Evolutionary conservation across 2,113 vertebrate species (phyloP), one percentile per base, ranked within the genome.

Genomic region (Tyrannus savana): DNA sequence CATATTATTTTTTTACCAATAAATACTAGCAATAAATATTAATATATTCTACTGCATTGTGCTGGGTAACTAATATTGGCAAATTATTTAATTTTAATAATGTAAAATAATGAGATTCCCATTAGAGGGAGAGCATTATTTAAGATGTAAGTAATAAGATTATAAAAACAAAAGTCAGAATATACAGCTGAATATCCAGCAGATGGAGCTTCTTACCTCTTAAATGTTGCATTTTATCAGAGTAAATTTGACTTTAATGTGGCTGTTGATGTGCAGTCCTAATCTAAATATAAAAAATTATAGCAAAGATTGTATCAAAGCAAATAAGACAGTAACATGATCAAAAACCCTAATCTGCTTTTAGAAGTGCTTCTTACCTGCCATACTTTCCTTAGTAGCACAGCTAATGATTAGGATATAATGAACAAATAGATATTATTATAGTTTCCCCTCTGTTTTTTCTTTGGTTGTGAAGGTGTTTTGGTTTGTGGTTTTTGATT

Each of bases 171-270:
- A 79, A 55, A 14, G 15, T 84, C 15, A 41, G 53, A 52, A 33
- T 49, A 50, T 66, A 25, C 47, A 69, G 69, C 55, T 73, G 49
- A 90, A 82, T 67, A 78, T 82, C 98, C 98, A 98, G 97, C 92
- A 98, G 98, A 95, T 98, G 98, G 98, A 97, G 50, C 73, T 79
- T 90, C 44, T 93, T 58, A 55, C 84, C 93, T 96, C 94, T 97
- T 60, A 96, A 97, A 98, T 90, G 52, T 33, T 90, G 66, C 3
- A 2, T 11, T 25, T 53, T 56, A 35, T 28, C 11, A 27, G 22
- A 46, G 15, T 53, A 42, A 50, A 55, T 78, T 66, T 74, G 25
- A 66, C 24, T 44, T 62, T 77, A 91, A 94, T 33, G 35, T 9
- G 2, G 18, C 21, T 90, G 33, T 60, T 80, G 79, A 84, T 52